Evolutionary conservation across 2,113 vertebrate genomes (phyloP).

Genomic region (Scatophagus argus): DNA sequence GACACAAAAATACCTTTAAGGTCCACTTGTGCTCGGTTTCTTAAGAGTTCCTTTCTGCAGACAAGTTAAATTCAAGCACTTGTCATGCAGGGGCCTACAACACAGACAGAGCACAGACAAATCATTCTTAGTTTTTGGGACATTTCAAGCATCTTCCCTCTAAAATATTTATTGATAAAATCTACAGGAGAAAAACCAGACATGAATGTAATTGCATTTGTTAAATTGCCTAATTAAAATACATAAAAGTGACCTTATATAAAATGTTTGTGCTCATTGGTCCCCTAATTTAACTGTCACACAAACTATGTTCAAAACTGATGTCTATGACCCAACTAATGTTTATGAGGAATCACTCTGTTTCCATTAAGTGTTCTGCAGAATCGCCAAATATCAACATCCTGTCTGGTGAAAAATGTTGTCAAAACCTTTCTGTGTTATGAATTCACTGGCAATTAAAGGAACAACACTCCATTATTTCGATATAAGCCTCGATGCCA

Average conservation of each 20-base stretch:
- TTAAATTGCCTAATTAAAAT: no score
- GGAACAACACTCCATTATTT: constrained; percentile 26
- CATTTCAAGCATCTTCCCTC: not conserved
- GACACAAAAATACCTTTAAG: not conserved
- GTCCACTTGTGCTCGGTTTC: not conserved
- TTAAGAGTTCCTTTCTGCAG: no score
- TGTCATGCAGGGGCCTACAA: not conserved
- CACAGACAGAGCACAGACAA: not conserved
- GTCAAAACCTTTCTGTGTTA: constrained; percentile 11
- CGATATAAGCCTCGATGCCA: constrained; percentile 43
- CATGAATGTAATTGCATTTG: not conserved
- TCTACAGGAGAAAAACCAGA: not conserved
- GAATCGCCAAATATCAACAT: not conserved
- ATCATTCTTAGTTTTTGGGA: not conserved
- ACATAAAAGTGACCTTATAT: no score
- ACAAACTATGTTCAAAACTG: not conserved
- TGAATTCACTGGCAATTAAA: constrained; percentile 9
- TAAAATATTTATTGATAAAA: not conserved
- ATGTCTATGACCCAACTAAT: not conserved
- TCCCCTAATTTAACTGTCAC: no score
- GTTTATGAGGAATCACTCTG: no score
- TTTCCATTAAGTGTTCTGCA: not conserved
- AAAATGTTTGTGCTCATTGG: no score
- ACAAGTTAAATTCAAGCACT: no score
- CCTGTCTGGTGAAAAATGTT: not conserved